phyloP scores from a whole-genome alignment of 2,888 invertebrate genomes.

The Sylvicola cinctus region DNA sequence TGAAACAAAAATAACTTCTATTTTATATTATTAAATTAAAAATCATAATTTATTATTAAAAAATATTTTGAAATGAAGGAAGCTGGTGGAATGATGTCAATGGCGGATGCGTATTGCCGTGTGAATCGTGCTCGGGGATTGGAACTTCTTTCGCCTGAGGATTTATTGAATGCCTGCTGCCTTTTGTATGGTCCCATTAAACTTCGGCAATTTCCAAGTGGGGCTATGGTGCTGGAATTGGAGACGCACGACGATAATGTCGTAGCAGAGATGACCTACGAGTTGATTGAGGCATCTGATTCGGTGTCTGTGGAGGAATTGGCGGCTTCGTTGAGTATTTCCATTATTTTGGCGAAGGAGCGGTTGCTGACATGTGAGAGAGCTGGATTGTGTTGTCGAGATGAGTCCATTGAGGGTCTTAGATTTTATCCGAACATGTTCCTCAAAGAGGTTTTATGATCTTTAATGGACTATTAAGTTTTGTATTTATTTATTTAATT shows the following conservation, averaged over 20 bases:
- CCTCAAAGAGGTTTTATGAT: conserved; percentile 18
- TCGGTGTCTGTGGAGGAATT: conserved; percentile 72
- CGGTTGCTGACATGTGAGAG: conserved; percentile 72
- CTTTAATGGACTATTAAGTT: too few species aligned
- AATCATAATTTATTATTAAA: too few species aligned
- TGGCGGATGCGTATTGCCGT: conserved; percentile 92
- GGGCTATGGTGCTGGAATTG: conserved; percentile 85
- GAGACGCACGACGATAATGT: conserved; percentile 50
- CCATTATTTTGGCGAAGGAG: conserved; percentile 78
- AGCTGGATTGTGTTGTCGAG: conserved; percentile 71
- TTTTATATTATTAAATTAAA: conserved; percentile 3
- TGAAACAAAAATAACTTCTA: not conserved
- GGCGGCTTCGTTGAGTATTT: conserved; percentile 62
- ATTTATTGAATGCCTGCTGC: conserved; percentile 79
- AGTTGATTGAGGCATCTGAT: conserved; percentile 40
- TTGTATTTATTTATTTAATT: too few species aligned
- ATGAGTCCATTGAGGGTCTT: conserved; percentile 88
- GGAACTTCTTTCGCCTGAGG: conserved; percentile 91
- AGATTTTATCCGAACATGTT: conserved; percentile 87
- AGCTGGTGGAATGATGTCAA: conserved; percentile 87
- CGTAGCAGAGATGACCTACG: conserved; percentile 42
- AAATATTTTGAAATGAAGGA: conserved; percentile 33
- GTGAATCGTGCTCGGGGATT: conserved; percentile 91
- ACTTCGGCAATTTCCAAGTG: conserved; percentile 72
- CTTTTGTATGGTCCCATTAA: conserved; percentile 45